Evolutionary conservation across 1,140 invertebrate species (phyloP).

Genomic region (Drosophila tani): DNA sequence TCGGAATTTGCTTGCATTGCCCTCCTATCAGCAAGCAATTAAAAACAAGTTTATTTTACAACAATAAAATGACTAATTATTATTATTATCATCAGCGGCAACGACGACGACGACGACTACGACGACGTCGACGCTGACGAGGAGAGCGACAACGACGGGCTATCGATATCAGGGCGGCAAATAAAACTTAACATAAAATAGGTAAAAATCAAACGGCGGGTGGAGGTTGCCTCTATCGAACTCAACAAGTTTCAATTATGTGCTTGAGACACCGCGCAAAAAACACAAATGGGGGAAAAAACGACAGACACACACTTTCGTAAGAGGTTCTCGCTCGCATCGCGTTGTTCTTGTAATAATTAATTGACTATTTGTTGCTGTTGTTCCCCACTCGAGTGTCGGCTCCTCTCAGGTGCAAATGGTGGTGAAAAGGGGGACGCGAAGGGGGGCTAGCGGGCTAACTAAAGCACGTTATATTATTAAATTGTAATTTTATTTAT

Average conservation of each 20-base stretch:
- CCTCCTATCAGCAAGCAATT: constrained; percentile 65
- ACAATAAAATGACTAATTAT: constrained; percentile 83
- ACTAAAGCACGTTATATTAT: constrained; percentile 66
- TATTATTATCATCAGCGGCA: constrained; percentile 72
- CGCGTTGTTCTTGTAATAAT: constrained; percentile 73
- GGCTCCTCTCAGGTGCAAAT: constrained; percentile 38
- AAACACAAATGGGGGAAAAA: constrained; percentile 41
- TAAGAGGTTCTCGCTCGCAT: constrained; percentile 66
- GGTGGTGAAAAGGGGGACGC: not conserved
- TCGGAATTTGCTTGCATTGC: constrained; percentile 31
- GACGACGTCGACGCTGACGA: not conserved
- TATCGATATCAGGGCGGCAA: constrained; percentile 74
- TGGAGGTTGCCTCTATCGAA: constrained; percentile 42
- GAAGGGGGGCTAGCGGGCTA: not conserved
- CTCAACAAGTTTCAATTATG: constrained; percentile 82
- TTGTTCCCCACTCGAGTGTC: constrained; percentile 69
- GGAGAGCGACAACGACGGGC: constrained; percentile 8
- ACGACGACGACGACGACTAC: not conserved
- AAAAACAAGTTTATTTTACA: constrained; percentile 83
- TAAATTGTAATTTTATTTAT: constrained; percentile 83
- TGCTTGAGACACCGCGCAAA: constrained; percentile 59
- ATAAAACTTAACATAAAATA: constrained; percentile 82
- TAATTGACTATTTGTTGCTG: constrained; percentile 82
- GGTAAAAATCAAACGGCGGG: constrained; percentile 54
- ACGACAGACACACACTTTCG: constrained; percentile 71